A percentile compares a stretch with the other conserved stretches of the same genome.
These are phyloP conservation scores for Eidolon dupreanum DNA, from an alignment of 2,797 vertebrate genomes.

Conservation along the genomic window DNA sequence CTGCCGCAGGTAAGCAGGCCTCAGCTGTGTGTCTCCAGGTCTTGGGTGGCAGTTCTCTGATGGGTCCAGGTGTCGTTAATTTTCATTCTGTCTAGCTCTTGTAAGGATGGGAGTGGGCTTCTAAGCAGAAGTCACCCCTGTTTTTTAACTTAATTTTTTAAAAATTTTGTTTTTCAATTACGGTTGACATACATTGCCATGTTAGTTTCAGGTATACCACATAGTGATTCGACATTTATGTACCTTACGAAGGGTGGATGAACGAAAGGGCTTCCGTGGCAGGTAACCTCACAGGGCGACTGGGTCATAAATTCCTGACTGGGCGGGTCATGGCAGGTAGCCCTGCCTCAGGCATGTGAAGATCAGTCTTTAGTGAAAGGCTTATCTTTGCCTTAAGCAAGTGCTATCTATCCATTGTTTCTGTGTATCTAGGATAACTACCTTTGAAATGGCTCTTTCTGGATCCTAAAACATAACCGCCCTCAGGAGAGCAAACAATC, in stretches of 20 bases:
- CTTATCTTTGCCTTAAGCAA: background rate
- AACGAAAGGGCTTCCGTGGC: background rate
- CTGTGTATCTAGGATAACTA: too few relatives aligned
- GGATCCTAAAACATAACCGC: too few relatives aligned
- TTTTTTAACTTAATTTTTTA: background rate
- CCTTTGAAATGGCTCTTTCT: too few relatives aligned
- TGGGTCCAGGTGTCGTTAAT: background rate
- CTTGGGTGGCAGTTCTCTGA: background rate
- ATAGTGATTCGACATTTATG: background rate
- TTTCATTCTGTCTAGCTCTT: background rate
- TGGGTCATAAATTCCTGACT: background rate
- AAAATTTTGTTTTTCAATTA: background rate
- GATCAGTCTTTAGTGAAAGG: background rate
- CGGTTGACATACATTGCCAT: background rate
- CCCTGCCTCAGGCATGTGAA: background rate
- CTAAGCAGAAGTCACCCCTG: background rate
- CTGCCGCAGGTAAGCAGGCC: background rate
- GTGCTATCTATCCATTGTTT: too few relatives aligned
- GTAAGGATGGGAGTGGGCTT: background rate
- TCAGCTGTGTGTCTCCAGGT: background rate
- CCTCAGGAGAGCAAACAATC: too few relatives aligned
- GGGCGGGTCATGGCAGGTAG: background rate
- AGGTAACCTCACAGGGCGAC: background rate
- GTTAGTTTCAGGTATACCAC: background rate
- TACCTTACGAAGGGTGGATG: background rate